Conservation (phyloP, 2,797 vertebrate species). For the Esox lucius region DNA sequence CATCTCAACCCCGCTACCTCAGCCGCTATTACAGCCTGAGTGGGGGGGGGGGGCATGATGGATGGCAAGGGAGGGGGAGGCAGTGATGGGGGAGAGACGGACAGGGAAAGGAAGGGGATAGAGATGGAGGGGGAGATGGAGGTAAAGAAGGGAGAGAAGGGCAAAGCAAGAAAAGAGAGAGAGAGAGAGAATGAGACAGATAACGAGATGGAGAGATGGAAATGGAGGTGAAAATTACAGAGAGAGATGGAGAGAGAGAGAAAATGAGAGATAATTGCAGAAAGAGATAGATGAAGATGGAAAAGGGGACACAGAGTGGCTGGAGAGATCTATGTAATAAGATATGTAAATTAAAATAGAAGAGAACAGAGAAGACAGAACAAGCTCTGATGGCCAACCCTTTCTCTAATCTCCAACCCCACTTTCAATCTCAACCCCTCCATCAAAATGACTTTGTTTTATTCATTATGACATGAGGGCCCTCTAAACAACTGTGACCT, state of each 20-base stretch:
- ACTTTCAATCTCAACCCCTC: constrained; percentile 46
- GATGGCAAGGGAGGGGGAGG: background rate
- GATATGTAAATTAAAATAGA: background rate
- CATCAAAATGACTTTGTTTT: constrained; percentile 56
- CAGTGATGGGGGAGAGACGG: background rate
- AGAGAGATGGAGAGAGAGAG: background rate
- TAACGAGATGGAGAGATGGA: background rate
- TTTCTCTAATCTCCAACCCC: constrained; percentile 60
- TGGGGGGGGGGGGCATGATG: background rate
- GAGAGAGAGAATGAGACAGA: too few species aligned
- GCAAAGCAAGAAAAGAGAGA: background rate
- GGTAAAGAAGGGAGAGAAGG: background rate
- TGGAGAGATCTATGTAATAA: background rate
- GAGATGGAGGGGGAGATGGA: background rate
- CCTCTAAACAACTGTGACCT: constrained; percentile 43
- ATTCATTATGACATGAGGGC: constrained; percentile 55
- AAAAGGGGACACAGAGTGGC: background rate
- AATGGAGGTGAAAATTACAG: background rate
- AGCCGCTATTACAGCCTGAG: background rate
- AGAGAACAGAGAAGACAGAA: background rate
- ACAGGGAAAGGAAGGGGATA: background rate
- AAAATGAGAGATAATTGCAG: background rate
- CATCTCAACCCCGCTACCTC: background rate
- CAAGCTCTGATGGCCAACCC: background rate
- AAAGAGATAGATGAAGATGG: background rate